Evolutionary conservation across 2,797 vertebrate species (phyloP), one percentile per base, ranked within the genome.

Genomic region (Euthynnus affinis): DNA sequence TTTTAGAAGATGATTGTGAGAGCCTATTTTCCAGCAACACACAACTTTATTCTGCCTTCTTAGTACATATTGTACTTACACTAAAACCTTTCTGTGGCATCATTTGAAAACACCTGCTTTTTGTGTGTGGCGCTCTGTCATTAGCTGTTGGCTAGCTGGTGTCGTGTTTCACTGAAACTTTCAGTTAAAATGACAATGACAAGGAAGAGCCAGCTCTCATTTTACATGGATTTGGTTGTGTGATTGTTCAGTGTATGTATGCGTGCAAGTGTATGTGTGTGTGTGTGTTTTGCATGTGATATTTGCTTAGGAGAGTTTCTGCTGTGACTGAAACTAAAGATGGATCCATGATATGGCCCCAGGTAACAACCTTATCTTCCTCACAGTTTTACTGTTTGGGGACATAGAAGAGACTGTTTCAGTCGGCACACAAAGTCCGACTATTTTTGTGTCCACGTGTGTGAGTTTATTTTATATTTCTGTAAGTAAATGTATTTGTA

Each of bases 271-370:
- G 76, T 64, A 65, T 23, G 52, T 32, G 71, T 66, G 62, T 71
- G 71, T 80, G 84, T 84, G 73, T 74, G 52, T 57, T 92, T 92
- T 94, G 89, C 92, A 93, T 94, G 74, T 86, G 81, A 91, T 91
- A 94, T 94, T 95, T 95, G 93, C 76, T 83, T 94, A 91, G 73
- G 82, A 72, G 86, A 91, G 91, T 94, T 89, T 91, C 90, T 83
- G 71, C 72, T 34, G 75, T 83, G 78, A 90, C 83, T 88, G 93
- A 94, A 92, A 91, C 91, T 79, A 3, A 89, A 91, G 71, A 83
- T 85, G 85, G 67, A 53, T 79, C 71, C 58, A 42, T 49, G 60
- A 83, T 80, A 76, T 17, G 22, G 71, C 88, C 76, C 48, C n/a
- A 42, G 81, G 80, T 25, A 25, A 69, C 60, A 76, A 63, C 66